Conservation (phyloP, 2,113 vertebrate species). For the Cyphomyrus plagiostoma region DNA sequence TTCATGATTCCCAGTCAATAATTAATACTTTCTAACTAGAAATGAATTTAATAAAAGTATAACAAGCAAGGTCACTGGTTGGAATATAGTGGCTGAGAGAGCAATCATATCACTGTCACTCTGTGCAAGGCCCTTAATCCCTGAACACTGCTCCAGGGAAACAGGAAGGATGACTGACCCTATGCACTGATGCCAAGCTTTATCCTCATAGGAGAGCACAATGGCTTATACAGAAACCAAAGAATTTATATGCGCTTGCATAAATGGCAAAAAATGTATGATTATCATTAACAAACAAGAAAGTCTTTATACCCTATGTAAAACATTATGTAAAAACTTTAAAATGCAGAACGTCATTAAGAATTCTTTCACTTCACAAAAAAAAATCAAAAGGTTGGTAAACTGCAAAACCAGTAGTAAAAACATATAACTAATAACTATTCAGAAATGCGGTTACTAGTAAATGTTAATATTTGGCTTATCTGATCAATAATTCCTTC, state of each 20-base stretch:
- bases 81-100: neutral
- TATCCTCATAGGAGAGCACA: neutral
- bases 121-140: neutral
- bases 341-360: too few species aligned
- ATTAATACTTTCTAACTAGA: too few species aligned
- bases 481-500: neutral
- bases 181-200: neutral
- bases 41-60: too few species aligned
- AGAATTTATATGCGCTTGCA: neutral
- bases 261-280: neutral
- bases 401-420: too few species aligned
- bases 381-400: too few species aligned
- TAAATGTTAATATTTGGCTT: neutral
- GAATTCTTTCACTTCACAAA: neutral
- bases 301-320: too few species aligned
- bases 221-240: neutral
- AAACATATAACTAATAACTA: neutral
- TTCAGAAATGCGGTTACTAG: neutral
- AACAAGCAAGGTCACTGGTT: neutral
- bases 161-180: neutral
- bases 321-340: too few species aligned
- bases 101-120: neutral
- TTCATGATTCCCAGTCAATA: too few species aligned
- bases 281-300: neutral
- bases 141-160: neutral